A percentile compares a stretch with the other conserved stretches of the same genome.
Evolutionary conservation across 2,888 invertebrate genomes (phyloP).

Genomic region (Zhengitettix transpicula): DNA sequence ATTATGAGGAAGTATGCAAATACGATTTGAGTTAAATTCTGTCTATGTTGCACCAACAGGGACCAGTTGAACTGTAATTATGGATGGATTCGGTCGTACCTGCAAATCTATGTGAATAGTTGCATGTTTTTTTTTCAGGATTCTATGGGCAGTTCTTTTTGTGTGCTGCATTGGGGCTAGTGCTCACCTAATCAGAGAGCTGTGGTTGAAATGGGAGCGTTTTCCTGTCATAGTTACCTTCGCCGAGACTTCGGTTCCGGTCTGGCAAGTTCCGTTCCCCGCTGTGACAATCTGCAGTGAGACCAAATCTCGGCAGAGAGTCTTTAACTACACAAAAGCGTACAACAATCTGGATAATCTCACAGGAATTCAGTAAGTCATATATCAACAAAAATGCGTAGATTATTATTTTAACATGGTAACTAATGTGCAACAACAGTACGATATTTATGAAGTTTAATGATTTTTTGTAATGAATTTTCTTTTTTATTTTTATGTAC

Average conservation of each 20-base stretch:
- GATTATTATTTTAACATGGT: too few species aligned
- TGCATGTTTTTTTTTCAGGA: slow-evolving; percentile 3
- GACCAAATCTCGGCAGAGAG: slow-evolving; percentile 3
- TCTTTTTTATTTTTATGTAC: too few species aligned
- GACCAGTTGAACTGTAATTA: too few species aligned
- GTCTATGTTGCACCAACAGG: too few species aligned
- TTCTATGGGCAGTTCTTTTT: slow-evolving; percentile 10
- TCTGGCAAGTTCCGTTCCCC: slow-evolving; percentile 11
- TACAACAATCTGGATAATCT: neutral
- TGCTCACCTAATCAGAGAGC: slow-evolving; percentile 12
- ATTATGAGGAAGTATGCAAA: too few species aligned
- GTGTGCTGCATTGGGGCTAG: slow-evolving; percentile 12
- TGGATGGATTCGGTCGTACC: too few species aligned
- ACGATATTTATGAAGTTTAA: too few species aligned
- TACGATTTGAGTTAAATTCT: too few species aligned
- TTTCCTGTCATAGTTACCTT: slow-evolving; percentile 6
- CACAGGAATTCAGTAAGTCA: neutral
- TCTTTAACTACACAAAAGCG: slow-evolving; percentile 9
- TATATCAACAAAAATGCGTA: too few species aligned
- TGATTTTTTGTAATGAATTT: too few species aligned
- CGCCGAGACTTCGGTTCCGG: slow-evolving; percentile 7
- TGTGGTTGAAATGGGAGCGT: neutral
- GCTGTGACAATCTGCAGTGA: slow-evolving; percentile 11
- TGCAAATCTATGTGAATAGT: too few species aligned
- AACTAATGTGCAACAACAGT: too few species aligned